A percentile compares a stretch with the other conserved stretches of the same genome.
These are phyloP conservation scores for Calyptommatus sinebrachiatus DNA, from an alignment of 2,113 vertebrate species.

Conservation along the genomic window DNA sequence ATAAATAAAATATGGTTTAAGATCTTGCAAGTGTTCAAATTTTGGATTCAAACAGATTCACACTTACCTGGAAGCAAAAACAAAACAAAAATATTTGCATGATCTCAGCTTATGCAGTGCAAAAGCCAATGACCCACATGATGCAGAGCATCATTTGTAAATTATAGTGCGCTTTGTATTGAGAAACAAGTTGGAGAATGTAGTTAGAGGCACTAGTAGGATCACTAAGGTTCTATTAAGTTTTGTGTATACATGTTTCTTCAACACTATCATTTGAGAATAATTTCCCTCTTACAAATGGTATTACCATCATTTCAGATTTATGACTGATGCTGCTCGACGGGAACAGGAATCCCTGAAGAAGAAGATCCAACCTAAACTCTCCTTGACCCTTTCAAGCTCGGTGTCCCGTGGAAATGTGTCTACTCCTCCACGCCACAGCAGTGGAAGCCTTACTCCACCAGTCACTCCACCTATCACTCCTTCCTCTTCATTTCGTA, in stretches of 20 bases:
- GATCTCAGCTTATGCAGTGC: too few relatives aligned
- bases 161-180: too few relatives aligned
- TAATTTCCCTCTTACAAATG: background rate
- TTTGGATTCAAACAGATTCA: too few relatives aligned
- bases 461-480: conserved; percentile 97
- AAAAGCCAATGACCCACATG: too few relatives aligned
- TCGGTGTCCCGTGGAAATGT: conserved; percentile 88
- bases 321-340: conserved; percentile 96
- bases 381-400: conserved; percentile 87
- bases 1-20: too few relatives aligned
- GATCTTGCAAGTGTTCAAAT: too few relatives aligned
- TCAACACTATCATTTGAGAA: background rate
- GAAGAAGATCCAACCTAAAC: conserved; percentile 94
- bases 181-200: too few relatives aligned
- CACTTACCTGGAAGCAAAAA: too few relatives aligned
- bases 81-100: too few relatives aligned
- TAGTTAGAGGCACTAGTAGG: too few relatives aligned
- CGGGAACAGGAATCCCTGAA: conserved; percentile 92
- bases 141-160: too few relatives aligned
- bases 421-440: conserved; percentile 90
- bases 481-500: conserved; percentile 95
- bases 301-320: conserved; percentile 73
- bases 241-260: background rate
- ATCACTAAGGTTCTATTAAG: too few relatives aligned
- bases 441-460: conserved; percentile 96